Evolutionary conservation across 1,140 invertebrate species (phyloP).

Genomic region (Diprion similis): DNA sequence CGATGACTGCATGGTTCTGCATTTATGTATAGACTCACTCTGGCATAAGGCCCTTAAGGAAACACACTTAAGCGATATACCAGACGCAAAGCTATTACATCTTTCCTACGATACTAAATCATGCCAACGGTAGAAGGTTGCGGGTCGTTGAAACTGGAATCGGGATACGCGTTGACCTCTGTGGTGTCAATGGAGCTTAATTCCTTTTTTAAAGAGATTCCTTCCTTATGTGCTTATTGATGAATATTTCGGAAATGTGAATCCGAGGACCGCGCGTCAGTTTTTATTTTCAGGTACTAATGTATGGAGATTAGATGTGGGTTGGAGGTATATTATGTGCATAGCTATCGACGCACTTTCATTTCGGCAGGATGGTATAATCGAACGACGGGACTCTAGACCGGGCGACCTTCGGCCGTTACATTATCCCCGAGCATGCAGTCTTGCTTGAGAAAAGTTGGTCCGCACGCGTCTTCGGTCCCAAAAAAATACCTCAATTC

Average conservation of each 20-base stretch:
- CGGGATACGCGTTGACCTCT: neutral
- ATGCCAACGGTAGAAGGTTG: too few relatives aligned
- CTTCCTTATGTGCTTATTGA: neutral
- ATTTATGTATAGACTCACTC: too few relatives aligned
- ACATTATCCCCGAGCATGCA: neutral
- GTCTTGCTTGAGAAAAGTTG: neutral
- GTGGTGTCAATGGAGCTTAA: too few relatives aligned
- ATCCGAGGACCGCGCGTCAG: neutral
- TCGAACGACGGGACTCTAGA: constrained; percentile 1
- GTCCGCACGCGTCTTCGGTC: neutral
- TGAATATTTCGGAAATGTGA: neutral
- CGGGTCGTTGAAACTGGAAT: neutral
- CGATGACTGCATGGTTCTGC: too few relatives aligned
- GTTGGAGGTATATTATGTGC: neutral
- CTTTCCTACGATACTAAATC: neutral
- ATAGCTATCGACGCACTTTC: neutral
- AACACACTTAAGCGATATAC: too few relatives aligned
- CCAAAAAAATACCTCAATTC: neutral
- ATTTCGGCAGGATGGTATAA: neutral
- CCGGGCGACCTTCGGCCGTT: neutral
- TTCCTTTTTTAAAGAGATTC: too few relatives aligned
- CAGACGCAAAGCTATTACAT: neutral
- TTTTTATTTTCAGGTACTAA: neutral
- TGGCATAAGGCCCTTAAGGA: too few relatives aligned
- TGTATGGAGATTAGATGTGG: neutral